A percentile compares a stretch with the other conserved stretches of the same genome.
Conservation (phyloP, 2,888 invertebrate genomes). For the Pomacea canaliculata region DNA sequence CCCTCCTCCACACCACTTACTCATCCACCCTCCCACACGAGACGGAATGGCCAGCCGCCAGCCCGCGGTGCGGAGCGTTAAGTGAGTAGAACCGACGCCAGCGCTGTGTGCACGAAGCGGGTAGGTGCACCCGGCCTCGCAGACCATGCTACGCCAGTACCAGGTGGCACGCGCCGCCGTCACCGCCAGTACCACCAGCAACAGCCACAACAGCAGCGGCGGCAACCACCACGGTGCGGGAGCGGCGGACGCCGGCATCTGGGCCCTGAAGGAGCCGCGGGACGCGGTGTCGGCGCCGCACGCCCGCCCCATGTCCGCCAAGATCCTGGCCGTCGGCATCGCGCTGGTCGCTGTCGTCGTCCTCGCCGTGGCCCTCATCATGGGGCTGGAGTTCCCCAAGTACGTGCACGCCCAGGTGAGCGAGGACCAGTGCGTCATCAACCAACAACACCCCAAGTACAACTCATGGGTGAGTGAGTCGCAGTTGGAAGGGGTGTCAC, state of each 20-base stretch:
- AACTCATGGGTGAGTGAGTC: conserved; percentile 52
- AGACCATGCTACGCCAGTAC: conserved; percentile 19
- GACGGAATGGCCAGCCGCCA: not conserved
- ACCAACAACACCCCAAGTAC: conserved; percentile 39
- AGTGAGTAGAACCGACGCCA: too few relatives aligned
- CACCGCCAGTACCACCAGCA: not conserved
- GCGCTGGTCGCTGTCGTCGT: conserved; percentile 48
- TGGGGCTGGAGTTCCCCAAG: conserved; percentile 57
- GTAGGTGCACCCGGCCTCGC: not conserved
- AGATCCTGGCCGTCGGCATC: conserved; percentile 52
- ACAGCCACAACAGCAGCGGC: not conserved
- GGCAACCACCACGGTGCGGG: not conserved
- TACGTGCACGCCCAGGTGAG: conserved; percentile 47
- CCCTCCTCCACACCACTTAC: not conserved
- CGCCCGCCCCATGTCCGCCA: conserved; percentile 37
- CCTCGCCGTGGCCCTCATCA: conserved; percentile 52
- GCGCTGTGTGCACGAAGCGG: too few relatives aligned
- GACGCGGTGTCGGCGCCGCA: conserved; percentile 22
- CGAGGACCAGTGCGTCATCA: conserved; percentile 48
- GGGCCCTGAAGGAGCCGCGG: conserved; percentile 25
- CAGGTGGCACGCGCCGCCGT: conserved; percentile 6
- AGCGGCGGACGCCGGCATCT: not conserved
- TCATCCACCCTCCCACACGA: not conserved
- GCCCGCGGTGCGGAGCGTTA: too few relatives aligned
- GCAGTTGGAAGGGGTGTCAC: not conserved